Evolutionary conservation across 2,888 invertebrate genomes (phyloP), one percentile per base, ranked within the genome.

Genomic region (Drosophila leonis): DNA sequence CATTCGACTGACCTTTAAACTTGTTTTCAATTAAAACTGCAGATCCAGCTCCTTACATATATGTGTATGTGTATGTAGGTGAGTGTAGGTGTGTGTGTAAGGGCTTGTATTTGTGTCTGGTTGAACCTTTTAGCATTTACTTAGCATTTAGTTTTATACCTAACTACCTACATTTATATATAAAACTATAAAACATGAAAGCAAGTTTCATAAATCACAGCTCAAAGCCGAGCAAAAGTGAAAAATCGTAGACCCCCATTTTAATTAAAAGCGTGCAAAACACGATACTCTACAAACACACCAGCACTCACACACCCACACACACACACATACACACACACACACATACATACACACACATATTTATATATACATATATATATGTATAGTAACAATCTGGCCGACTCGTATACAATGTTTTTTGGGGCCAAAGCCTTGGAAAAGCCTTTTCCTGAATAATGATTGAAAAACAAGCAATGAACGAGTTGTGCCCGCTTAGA

Each of bases 191-290:
- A 68, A 66, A 89, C 80, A 87, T 83, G 88, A 89, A 84, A 89
- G 84, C 90, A 85, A 82, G 90, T 78, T 89, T 87, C 84, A 85
- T 85, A 85, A 85, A 85, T 85, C 84, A 85, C 84, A 73, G 84
- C 84, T 64, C 75, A 80, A 87, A 85, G 84, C 84, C 88, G 68
- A 69, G 80, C 82, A 82, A 72, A 83, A 89, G 84, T 89, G 84
- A 85, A 85, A 85, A 85, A 85, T 85, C 84, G 90, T 87, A 85
- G 68, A 67, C 80, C 89, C 89, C 88, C 82, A 86, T 87, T 87
- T 87, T 87, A 87, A 87, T 87, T 87, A 87, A 87, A 87, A 87
- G 90, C 88, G 83, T 90, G 88, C 88, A 82, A 84, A 86, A 88
- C 83, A 88, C 83, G 84, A 85, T 89, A 85, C 89, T 81, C 83